These are phyloP conservation scores for Sebastes dallii DNA, from an alignment of 2,797 vertebrate genomes.

Conservation along the genomic window DNA sequence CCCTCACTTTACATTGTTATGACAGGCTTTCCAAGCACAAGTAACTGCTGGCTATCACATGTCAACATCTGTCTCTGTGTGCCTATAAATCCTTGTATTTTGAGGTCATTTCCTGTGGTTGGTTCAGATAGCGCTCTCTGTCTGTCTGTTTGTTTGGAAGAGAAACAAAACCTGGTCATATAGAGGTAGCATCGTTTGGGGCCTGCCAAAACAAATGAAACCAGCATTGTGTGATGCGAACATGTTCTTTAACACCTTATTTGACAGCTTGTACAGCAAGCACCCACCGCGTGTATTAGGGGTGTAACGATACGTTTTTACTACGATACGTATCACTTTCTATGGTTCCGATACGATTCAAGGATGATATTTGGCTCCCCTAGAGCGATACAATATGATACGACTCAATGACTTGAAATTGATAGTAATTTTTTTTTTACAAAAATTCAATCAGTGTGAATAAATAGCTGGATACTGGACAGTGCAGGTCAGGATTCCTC, in stretches of 20 bases:
- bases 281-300: too few species aligned
- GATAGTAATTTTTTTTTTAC: too few species aligned
- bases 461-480: too few species aligned
- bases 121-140: conserved; percentile 9
- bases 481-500: too few species aligned
- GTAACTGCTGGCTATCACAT: conserved; percentile 54
- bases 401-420: too few species aligned
- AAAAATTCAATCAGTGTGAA: too few species aligned
- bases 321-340: too few species aligned
- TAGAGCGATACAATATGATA: too few species aligned
- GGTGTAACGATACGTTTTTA: too few species aligned
- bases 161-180: neutral
- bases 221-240: neutral
- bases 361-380: too few species aligned
- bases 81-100: conserved; percentile 21
- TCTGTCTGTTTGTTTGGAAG: neutral
- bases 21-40: conserved; percentile 31
- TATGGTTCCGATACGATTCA: too few species aligned
- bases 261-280: neutral
- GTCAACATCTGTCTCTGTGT: conserved; percentile 49
- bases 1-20: conserved; percentile 48
- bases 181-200: neutral
- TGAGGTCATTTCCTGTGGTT: conserved; percentile 36
- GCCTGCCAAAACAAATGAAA: conserved; percentile 23
- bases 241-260: neutral